phyloP scores from a whole-genome alignment of 2,113 vertebrate genomes.

The Cynoglossus semilaevis region DNA sequence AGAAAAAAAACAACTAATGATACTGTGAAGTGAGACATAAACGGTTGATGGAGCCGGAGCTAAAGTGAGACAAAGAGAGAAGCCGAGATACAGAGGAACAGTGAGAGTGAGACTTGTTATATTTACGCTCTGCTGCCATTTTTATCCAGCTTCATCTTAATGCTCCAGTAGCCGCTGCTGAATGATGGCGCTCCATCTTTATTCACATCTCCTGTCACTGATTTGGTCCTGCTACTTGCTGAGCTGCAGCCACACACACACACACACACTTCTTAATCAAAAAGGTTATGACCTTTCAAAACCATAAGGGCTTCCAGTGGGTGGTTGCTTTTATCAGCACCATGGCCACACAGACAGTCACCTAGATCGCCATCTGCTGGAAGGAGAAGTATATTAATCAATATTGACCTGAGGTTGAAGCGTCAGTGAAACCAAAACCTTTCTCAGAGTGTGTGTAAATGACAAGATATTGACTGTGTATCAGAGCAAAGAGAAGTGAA shows the following conservation, averaged over 20 bases:
- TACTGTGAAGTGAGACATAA: background rate
- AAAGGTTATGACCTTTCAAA: slow-evolving; percentile 48
- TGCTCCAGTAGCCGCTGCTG: background rate
- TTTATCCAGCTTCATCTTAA: slow-evolving; percentile 2
- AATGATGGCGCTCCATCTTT: slow-evolving; percentile 21
- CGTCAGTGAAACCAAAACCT: no score
- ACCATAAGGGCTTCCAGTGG: slow-evolving; percentile 26
- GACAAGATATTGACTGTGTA: no score
- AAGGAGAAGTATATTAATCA: no score
- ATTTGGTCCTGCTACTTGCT: slow-evolving; percentile 1
- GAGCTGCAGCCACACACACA: background rate
- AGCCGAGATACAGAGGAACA: background rate
- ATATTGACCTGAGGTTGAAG: no score
- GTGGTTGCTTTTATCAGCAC: slow-evolving; percentile 25
- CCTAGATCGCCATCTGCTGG: background rate
- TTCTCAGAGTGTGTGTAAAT: no score
- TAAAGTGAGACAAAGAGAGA: no score
- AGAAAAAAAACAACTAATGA: background rate
- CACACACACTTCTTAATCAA: slow-evolving; percentile 11
- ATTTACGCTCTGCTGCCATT: slow-evolving; percentile 22
- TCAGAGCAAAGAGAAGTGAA: no score
- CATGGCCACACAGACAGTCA: slow-evolving; percentile 6
- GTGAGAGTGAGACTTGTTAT: slow-evolving; percentile 9
- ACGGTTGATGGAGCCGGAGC: background rate
- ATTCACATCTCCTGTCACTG: slow-evolving; percentile 15